Conservation (phyloP, 2,888 invertebrate genomes). For the Trissolcus japonicus region DNA sequence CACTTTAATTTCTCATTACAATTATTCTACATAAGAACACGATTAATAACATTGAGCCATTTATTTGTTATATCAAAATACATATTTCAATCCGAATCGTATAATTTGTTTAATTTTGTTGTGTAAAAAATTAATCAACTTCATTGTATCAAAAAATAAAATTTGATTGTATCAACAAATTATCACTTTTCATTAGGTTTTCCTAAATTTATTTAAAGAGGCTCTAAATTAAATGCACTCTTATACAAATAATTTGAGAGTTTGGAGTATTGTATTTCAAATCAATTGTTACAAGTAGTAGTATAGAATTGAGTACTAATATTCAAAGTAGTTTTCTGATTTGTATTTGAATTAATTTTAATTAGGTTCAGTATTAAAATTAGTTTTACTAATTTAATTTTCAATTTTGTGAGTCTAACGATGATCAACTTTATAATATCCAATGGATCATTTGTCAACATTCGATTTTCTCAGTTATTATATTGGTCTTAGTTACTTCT, state of each 20-base stretch:
- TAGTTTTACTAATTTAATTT: too few relatives aligned
- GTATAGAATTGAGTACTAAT: too few relatives aligned
- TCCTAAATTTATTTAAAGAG: slow-evolving; percentile 15
- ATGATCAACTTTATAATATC: too few relatives aligned
- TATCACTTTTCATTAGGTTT: slow-evolving; percentile 22
- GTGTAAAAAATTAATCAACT: neutral
- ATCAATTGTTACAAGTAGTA: neutral
- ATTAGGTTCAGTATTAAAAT: too few relatives aligned
- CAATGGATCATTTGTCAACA: too few relatives aligned
- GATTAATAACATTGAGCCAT: slow-evolving; percentile 28
- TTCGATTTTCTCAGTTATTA: too few relatives aligned
- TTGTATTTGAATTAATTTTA: too few relatives aligned
- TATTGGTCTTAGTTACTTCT: too few relatives aligned
- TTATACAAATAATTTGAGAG: slow-evolving; percentile 34
- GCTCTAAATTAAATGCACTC: slow-evolving; percentile 34
- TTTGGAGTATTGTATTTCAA: slow-evolving; percentile 26
- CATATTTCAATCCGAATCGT: neutral
- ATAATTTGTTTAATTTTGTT: slow-evolving; percentile 10
- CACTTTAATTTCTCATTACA: slow-evolving; percentile 1
- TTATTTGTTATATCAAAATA: slow-evolving; percentile 21
- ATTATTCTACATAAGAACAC: slow-evolving; percentile 19
- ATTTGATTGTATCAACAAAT: slow-evolving; percentile 27
- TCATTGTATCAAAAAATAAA: slow-evolving; percentile 22
- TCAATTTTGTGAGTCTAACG: too few relatives aligned
- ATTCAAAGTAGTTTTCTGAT: too few relatives aligned